Conservation (phyloP, 1,140 invertebrate species). For the Bombus affinis region DNA sequence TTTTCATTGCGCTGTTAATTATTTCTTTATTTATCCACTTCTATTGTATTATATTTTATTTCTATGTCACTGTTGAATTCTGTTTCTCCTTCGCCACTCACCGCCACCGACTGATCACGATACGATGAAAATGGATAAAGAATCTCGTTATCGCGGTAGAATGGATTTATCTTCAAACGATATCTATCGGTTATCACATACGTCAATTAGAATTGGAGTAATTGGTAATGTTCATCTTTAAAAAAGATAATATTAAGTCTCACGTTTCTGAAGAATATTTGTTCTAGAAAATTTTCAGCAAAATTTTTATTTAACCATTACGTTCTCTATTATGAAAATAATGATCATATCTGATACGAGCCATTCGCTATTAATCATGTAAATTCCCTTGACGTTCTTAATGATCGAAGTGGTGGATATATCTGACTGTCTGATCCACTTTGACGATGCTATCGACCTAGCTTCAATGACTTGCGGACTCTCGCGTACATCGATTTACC, state of each 20-base stretch:
- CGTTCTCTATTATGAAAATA: background rate
- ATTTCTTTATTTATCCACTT: background rate
- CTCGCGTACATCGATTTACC: background rate
- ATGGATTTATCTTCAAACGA: slow-evolving; percentile 33
- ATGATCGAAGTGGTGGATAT: background rate
- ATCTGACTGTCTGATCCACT: background rate
- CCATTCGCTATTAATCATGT: background rate
- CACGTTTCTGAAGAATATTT: background rate
- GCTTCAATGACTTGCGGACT: background rate
- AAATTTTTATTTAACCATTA: background rate
- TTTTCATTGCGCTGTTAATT: background rate
- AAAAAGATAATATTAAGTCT: background rate
- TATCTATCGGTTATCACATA: slow-evolving; percentile 45
- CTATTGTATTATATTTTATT: background rate
- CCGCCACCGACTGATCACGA: slow-evolving; percentile 9
- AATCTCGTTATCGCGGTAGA: slow-evolving; percentile 37
- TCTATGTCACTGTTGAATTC: background rate
- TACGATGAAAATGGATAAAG: background rate
- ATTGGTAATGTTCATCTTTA: background rate
- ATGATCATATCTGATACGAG: background rate
- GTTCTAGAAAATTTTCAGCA: background rate
- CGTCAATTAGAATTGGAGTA: slow-evolving; percentile 19
- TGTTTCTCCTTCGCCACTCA: background rate
- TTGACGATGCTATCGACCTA: background rate
- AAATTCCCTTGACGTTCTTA: background rate